A percentile compares a stretch with the other conserved stretches of the same genome.
phyloP scores from a whole-genome alignment of 2,888 invertebrate genomes.

The Graphium colonna region DNA sequence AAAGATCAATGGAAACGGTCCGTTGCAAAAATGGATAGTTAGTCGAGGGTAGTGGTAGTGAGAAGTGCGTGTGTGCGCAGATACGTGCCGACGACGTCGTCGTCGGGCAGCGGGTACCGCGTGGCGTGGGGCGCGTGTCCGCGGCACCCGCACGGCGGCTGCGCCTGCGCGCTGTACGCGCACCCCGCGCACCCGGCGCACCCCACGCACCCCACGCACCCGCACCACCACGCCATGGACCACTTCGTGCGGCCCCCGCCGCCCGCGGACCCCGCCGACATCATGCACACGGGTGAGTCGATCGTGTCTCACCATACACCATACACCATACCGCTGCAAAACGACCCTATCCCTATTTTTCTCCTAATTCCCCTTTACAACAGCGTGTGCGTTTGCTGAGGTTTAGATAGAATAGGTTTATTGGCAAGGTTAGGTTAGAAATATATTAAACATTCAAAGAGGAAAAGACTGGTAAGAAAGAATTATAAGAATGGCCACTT shows the following conservation, averaged over 20 bases:
- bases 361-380: no score
- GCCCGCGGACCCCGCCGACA: constrained; percentile 71
- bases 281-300: constrained; percentile 74
- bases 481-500: no score
- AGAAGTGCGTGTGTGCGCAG: no score
- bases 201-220: constrained; percentile 72
- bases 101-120: constrained; percentile 66
- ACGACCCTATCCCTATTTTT: no score
- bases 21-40: no score
- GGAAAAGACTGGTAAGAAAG: no score
- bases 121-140: constrained; percentile 83
- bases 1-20: no score
- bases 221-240: constrained; percentile 78
- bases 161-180: constrained; percentile 82
- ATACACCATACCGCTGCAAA: not conserved
- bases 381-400: no score
- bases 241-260: constrained; percentile 75
- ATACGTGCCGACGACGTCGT: constrained; percentile 80
- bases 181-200: constrained; percentile 74
- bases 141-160: constrained; percentile 87
- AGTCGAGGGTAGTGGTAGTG: no score
- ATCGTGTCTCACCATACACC: not conserved
- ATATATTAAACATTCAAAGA: no score
- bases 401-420: no score
- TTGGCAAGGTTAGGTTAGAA: no score